Conservation (phyloP, 2,888 invertebrate genomes). For the Acleris emargana region DNA sequence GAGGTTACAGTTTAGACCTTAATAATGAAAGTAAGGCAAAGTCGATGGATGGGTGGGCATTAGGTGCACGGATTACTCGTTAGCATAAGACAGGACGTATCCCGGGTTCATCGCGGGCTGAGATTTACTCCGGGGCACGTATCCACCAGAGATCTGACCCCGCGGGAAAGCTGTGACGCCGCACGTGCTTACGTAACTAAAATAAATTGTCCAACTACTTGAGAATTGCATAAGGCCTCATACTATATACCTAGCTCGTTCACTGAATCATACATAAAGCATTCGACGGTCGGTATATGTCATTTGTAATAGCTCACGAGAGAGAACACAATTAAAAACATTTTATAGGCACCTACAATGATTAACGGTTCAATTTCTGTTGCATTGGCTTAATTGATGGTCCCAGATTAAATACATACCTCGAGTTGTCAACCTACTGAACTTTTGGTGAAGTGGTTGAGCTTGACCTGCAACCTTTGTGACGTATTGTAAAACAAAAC, state of each 20-base stretch:
- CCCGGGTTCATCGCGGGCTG: constrained; percentile 50
- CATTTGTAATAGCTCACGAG: background rate
- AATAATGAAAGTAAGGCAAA: constrained; percentile 33
- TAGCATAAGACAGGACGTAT: constrained; percentile 49
- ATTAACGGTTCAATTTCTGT: constrained; percentile 20
- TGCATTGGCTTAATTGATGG: constrained; percentile 10
- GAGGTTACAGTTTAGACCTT: constrained; percentile 20
- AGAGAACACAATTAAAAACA: background rate
- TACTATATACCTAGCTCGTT: background rate
- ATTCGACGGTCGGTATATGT: background rate
- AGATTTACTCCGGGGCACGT: constrained; percentile 45
- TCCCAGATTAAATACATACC: constrained; percentile 31
- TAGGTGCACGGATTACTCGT: constrained; percentile 42
- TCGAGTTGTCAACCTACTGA: constrained; percentile 37
- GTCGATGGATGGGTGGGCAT: constrained; percentile 40
- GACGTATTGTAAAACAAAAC: constrained; percentile 34
- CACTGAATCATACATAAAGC: background rate
- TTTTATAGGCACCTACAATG: constrained; percentile 4
- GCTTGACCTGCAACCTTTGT: constrained; percentile 63
- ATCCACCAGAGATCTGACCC: constrained; percentile 55
- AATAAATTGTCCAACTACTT: constrained; percentile 30
- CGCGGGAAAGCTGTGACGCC: constrained; percentile 39
- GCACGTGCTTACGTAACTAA: constrained; percentile 35
- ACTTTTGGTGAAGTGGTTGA: constrained; percentile 54
- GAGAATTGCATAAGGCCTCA: constrained; percentile 16